phyloP scores from a whole-genome alignment of 2,888 invertebrate genomes.

The Stratiomys singularior region DNA sequence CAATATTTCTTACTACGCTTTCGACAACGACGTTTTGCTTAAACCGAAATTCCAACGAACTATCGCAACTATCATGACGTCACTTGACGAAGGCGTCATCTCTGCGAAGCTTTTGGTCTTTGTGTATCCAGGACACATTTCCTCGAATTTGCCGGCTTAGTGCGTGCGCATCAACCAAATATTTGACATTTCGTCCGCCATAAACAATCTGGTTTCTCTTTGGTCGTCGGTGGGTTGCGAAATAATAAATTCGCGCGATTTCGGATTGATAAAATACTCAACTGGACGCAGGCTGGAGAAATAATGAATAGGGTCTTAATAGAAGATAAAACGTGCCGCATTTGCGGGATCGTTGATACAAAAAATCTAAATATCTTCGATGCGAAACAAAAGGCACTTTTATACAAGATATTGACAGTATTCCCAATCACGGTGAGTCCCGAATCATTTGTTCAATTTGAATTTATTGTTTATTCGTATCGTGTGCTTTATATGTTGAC shows the following conservation, averaged over 20 bases:
- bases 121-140: constrained; percentile 2
- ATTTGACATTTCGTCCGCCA: constrained; percentile 55
- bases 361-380: constrained; percentile 56
- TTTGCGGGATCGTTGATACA: constrained; percentile 57
- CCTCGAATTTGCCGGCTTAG: neutral
- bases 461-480: no score
- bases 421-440: constrained; percentile 57
- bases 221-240: neutral
- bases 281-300: neutral
- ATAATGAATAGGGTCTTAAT: constrained; percentile 5
- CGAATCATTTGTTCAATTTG: no score
- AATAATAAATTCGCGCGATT: neutral
- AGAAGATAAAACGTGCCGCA: constrained; percentile 58
- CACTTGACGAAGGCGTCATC: neutral
- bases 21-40: no score
- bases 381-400: constrained; percentile 53
- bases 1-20: no score
- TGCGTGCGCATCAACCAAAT: neutral
- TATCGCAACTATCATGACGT: no score
- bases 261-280: neutral
- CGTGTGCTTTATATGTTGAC: neutral
- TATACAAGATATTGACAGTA: constrained; percentile 57
- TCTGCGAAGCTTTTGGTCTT: neutral
- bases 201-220: constrained; percentile 48
- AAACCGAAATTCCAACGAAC: no score